Percentiles rank a stretch among this genome's conserved stretches.
phyloP scores from a whole-genome alignment of 2,888 invertebrate species.

The Dasypogon diadema region DNA sequence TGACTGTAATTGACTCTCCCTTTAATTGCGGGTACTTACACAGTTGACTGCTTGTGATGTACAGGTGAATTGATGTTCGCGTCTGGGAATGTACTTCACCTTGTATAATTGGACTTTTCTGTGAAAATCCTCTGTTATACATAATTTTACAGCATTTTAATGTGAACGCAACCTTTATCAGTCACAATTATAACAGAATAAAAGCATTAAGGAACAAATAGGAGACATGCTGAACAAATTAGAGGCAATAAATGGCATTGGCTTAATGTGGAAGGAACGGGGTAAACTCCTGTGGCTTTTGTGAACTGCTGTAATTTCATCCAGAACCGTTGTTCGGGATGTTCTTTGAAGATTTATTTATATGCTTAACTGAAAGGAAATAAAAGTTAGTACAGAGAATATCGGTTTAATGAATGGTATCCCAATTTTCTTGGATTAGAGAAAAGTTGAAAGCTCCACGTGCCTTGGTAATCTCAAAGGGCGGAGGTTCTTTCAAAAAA shows the following conservation, averaged over 20 bases:
- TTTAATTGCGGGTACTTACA: conserved; percentile 40
- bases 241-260: conserved; percentile 10
- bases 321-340: too few species aligned
- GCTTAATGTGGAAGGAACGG: not conserved
- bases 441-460: too few species aligned
- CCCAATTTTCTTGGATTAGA: too few species aligned
- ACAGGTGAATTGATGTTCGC: conserved; percentile 40
- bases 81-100: conserved; percentile 16
- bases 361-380: too few species aligned
- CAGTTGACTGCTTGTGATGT: conserved; percentile 36
- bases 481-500: too few species aligned
- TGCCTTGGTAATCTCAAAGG: too few species aligned
- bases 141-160: conserved; percentile 25
- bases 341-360: too few species aligned
- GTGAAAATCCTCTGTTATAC: conserved; percentile 30
- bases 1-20: conserved; percentile 44
- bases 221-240: not conserved
- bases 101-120: conserved; percentile 25
- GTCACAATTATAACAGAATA: conserved; percentile 25
- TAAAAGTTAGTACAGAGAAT: too few species aligned
- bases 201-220: conserved; percentile 22
- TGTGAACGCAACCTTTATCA: conserved; percentile 15
- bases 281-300: too few species aligned
- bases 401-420: too few species aligned
- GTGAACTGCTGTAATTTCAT: too few species aligned